These are phyloP conservation scores for Ethmia dodecea DNA, from an alignment of 2,888 invertebrate species.

Conservation along the genomic window DNA sequence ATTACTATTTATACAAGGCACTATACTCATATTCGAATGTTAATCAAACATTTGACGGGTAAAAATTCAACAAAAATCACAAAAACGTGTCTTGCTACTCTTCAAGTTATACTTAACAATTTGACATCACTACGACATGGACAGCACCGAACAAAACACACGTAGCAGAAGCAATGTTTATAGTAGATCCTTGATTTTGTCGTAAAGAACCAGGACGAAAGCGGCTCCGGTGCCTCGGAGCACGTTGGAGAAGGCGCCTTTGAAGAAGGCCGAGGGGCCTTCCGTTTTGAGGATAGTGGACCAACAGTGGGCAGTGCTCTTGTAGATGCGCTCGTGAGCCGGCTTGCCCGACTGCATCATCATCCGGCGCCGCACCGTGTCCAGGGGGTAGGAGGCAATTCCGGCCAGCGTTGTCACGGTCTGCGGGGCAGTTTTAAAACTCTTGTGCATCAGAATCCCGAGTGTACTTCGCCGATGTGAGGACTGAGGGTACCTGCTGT, in stretches of 20 bases:
- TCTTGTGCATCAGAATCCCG: too few species aligned
- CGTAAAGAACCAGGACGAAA: constrained; percentile 92
- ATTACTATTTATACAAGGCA: too few species aligned
- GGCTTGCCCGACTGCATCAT: constrained; percentile 98
- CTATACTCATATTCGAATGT: too few species aligned
- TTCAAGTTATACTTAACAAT: background rate
- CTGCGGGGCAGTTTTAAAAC: too few species aligned
- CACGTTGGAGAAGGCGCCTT: constrained; percentile 96
- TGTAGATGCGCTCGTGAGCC: constrained; percentile 87
- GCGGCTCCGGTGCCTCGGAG: constrained; percentile 96
- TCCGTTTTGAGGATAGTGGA: constrained; percentile 86
- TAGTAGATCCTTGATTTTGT: constrained; percentile 86
- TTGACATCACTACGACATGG: background rate
- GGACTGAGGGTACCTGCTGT: too few species aligned
- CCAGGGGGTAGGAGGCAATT: constrained; percentile 95
- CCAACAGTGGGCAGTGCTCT: constrained; percentile 95
- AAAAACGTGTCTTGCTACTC: too few species aligned
- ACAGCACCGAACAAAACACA: too few species aligned
- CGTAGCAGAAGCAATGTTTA: constrained; percentile 45
- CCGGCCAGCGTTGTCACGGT: constrained; percentile 86
- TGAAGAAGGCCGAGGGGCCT: constrained; percentile 92
- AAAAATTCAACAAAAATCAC: too few species aligned
- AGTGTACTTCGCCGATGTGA: too few species aligned
- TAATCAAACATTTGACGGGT: too few species aligned
- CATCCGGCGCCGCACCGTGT: constrained; percentile 96